Conservation (phyloP, 2,797 vertebrate genomes). For the Mormyrops boulengeri region DNA sequence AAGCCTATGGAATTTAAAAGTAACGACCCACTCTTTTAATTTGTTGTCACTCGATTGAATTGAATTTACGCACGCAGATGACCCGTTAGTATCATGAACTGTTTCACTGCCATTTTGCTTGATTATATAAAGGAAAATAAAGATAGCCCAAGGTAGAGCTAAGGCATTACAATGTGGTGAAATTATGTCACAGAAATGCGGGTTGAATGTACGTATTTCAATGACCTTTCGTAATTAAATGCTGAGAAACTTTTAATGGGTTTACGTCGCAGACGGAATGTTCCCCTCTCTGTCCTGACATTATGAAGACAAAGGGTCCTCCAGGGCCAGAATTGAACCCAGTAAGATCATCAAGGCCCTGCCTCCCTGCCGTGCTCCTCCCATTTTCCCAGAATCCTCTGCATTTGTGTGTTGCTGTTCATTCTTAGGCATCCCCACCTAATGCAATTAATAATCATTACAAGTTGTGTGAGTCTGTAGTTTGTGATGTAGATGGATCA, state of each 20-base stretch:
- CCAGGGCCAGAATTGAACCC: slow-evolving; percentile 37
- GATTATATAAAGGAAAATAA: slow-evolving; percentile 38
- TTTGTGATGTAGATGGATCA: neutral
- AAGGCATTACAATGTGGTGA: neutral
- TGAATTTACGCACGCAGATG: neutral
- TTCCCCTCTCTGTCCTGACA: slow-evolving; percentile 32
- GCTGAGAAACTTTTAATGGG: slow-evolving; percentile 43
- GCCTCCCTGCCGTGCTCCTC: neutral
- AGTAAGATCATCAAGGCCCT: slow-evolving; percentile 37
- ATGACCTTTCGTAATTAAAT: slow-evolving; percentile 62
- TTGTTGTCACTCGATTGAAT: neutral
- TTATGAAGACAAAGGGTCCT: slow-evolving; percentile 29
- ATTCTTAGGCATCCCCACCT: neutral
- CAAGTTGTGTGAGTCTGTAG: neutral
- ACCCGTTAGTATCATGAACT: slow-evolving; percentile 36
- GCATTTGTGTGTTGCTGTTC: neutral
- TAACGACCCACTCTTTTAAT: neutral
- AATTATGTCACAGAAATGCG: neutral
- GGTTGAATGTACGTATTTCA: slow-evolving; percentile 28
- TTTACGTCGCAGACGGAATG: slow-evolving; percentile 46
- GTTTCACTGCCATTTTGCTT: slow-evolving; percentile 39
- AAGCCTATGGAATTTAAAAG: neutral
- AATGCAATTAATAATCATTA: neutral
- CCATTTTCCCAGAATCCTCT: neutral
- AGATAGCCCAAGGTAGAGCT: slow-evolving; percentile 12